These are phyloP conservation scores for Drepana arcuata DNA, from an alignment of 1,140 invertebrate species.

Conservation along the genomic window DNA sequence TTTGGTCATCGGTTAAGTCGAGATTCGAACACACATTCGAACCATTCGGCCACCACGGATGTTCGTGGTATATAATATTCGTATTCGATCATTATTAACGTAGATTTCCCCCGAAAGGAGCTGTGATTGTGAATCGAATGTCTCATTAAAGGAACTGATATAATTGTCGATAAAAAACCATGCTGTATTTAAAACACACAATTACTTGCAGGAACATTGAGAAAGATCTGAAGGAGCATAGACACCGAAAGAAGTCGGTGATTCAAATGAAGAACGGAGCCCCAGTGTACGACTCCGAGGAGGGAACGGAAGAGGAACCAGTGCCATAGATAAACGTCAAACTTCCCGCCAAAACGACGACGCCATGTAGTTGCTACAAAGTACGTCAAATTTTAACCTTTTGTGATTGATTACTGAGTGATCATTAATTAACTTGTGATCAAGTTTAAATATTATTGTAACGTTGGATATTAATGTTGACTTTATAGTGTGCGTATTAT, in stretches of 20 bases:
- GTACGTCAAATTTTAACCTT: no score
- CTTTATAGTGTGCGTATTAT: slow-evolving; percentile 3
- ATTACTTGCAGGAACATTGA: slow-evolving; percentile 56
- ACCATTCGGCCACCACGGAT: no score
- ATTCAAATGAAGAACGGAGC: slow-evolving; percentile 71
- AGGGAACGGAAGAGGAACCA: slow-evolving; percentile 65
- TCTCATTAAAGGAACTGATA: no score
- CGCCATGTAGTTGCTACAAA: slow-evolving; percentile 1
- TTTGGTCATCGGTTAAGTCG: no score
- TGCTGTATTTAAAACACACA: no score
- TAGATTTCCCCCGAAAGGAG: no score
- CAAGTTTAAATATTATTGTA: slow-evolving; percentile 18
- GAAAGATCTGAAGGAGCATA: slow-evolving; percentile 61
- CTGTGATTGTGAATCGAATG: no score
- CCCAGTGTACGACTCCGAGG: slow-evolving; percentile 66
- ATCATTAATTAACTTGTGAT: slow-evolving; percentile 40
- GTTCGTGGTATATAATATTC: no score
- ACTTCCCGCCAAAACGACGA: slow-evolving; percentile 21
- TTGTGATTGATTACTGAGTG: slow-evolving; percentile 43
- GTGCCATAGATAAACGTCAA: slow-evolving; percentile 51
- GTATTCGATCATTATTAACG: no score
- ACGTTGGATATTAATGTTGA: background rate
- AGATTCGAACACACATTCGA: no score
- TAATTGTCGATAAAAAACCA: no score
- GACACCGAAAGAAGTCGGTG: slow-evolving; percentile 69